These are phyloP conservation scores for Eristalinus aeneus DNA, from an alignment of 2,888 invertebrate genomes.

Conservation along the genomic window DNA sequence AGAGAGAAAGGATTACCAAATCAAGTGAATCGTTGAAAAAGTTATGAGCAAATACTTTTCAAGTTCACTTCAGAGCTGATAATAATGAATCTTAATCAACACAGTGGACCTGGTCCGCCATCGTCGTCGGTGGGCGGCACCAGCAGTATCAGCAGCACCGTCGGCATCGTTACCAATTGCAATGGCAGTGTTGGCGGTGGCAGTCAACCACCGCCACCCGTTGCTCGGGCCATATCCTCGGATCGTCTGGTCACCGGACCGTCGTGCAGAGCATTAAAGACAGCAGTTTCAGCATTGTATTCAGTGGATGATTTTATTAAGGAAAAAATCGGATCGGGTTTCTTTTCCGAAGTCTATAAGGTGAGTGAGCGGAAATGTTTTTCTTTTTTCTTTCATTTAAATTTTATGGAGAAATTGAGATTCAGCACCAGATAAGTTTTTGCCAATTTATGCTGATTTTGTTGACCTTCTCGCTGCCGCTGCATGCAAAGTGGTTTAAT, in stretches of 20 bases:
- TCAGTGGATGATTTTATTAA: conserved; percentile 96
- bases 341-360: conserved; percentile 99
- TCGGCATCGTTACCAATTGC: conserved; percentile 25
- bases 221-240: conserved; percentile 78
- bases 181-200: conserved; percentile 26
- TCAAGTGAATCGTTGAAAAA: conserved; percentile 38
- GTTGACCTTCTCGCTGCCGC: background rate
- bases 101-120: conserved; percentile 80
- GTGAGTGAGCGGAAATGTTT: conserved; percentile 83
- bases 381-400: background rate
- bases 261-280: conserved; percentile 94
- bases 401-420: background rate
- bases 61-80: conserved; percentile 77
- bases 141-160: background rate
- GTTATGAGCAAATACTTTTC: conserved; percentile 57
- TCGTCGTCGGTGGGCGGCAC: conserved; percentile 73
- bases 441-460: background rate
- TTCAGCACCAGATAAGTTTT: background rate
- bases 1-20: background rate
- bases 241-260: conserved; percentile 86
- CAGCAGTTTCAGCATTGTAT: conserved; percentile 95
- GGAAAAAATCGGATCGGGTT: conserved; percentile 96
- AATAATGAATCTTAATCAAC: conserved; percentile 80
- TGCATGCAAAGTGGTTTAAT: background rate
- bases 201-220: conserved; percentile 73